phyloP scores from a whole-genome alignment of 2,888 invertebrate species.

The Watsonalla cultraria region DNA sequence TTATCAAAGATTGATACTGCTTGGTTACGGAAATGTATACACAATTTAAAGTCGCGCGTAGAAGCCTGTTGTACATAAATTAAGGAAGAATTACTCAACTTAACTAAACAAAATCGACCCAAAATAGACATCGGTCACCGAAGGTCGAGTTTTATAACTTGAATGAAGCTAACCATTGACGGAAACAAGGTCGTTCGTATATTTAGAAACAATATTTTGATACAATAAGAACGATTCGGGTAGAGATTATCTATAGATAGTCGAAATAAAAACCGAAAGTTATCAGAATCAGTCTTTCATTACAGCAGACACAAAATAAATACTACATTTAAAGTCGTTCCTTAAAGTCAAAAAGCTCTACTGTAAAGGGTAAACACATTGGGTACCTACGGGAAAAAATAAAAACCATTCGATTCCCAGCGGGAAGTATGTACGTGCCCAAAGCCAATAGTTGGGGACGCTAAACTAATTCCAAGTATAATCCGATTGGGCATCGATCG shows the following conservation, averaged over 20 bases:
- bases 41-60: too few species aligned
- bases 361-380: constrained; percentile 1
- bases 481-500: constrained; percentile 30
- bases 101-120: background rate
- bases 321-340: too few species aligned
- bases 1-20: background rate
- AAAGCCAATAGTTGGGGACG: constrained; percentile 20
- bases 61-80: too few species aligned
- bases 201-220: background rate
- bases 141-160: background rate
- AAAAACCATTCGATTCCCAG: constrained; percentile 17
- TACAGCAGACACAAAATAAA: too few species aligned
- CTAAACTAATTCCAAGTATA: constrained; percentile 38
- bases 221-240: too few species aligned
- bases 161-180: constrained; percentile 3
- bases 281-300: too few species aligned
- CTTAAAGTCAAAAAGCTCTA: background rate
- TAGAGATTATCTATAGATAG: too few species aligned
- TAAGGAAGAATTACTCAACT: too few species aligned
- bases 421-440: constrained; percentile 27
- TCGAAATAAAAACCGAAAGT: too few species aligned
- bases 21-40: background rate
- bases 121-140: background rate
- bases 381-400: background rate
- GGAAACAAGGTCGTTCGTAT: background rate